Conservation (phyloP, 2,888 invertebrate genomes). For the Sepioteuthis lessoniana region DNA sequence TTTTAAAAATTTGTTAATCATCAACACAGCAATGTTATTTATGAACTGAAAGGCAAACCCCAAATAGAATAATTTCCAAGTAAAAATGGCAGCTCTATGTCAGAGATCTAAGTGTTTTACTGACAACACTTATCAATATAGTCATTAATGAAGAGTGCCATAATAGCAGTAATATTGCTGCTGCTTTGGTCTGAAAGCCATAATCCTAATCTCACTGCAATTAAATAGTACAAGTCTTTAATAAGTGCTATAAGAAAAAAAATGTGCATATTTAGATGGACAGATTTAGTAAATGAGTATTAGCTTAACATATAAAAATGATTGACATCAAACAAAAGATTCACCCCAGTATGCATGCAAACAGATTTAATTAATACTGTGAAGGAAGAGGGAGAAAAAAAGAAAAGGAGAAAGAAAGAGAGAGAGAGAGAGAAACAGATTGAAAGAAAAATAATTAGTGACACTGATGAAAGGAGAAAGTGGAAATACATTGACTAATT, state of each 20-base stretch:
- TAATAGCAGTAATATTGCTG: not conserved
- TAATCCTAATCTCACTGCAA: not conserved
- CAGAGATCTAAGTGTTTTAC: not conserved
- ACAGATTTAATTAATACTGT: not conserved
- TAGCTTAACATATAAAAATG: not conserved
- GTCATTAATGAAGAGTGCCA: not conserved
- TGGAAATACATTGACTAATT: constrained; percentile 7
- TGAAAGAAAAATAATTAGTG: not conserved
- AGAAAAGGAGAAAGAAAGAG: not conserved
- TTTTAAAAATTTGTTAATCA: not conserved
- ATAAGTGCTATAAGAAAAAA: not conserved
- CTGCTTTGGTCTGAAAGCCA: not conserved
- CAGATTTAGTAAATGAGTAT: not conserved
- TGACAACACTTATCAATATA: not conserved
- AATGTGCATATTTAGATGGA: not conserved
- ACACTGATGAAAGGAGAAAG: not conserved
- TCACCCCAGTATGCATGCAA: not conserved
- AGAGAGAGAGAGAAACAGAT: not conserved
- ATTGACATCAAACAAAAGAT: not conserved
- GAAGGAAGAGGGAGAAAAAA: not conserved
- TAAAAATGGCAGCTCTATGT: not conserved
- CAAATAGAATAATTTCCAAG: not conserved
- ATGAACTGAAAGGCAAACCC: not conserved
- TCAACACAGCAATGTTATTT: not conserved
- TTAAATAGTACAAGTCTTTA: not conserved